Conservation (phyloP, 1,140 invertebrate genomes). For the Oryctes rhinoceros region DNA sequence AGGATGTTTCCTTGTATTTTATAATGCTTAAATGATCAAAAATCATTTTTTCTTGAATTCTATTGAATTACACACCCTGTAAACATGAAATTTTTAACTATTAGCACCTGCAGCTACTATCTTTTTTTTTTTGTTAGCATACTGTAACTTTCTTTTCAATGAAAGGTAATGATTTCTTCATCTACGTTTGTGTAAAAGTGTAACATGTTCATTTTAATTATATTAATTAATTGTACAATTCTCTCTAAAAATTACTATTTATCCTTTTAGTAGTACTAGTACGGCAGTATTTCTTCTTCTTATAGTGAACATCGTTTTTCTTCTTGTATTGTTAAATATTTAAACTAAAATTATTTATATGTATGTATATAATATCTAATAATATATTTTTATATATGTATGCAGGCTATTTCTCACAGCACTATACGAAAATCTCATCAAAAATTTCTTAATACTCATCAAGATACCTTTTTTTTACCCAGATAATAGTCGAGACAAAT, state of each 20-base stretch:
- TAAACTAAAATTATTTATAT: slow-evolving; percentile 10
- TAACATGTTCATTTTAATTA: background rate
- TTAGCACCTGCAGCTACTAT: background rate
- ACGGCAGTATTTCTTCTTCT: background rate
- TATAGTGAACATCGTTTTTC: slow-evolving; percentile 11
- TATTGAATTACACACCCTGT: too few relatives aligned
- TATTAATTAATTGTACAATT: background rate
- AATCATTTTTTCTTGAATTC: too few relatives aligned
- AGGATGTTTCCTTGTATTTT: too few relatives aligned
- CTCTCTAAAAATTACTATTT: background rate
- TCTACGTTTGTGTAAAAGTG: background rate
- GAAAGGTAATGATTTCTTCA: background rate
- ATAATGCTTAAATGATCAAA: too few relatives aligned
- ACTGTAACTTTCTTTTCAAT: background rate
- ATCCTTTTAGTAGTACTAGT: background rate
- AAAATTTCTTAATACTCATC: background rate
- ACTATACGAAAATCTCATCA: background rate
- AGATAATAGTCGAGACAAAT: too few relatives aligned
- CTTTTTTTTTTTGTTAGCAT: background rate
- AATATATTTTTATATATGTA: background rate
- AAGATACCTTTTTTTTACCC: background rate
- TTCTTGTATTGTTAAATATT: background rate
- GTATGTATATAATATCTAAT: background rate
- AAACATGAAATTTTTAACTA: too few relatives aligned
- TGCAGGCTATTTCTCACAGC: too few relatives aligned